phyloP scores from a whole-genome alignment of 2,888 invertebrate genomes.

The Hirtodrosophila alboralis region DNA sequence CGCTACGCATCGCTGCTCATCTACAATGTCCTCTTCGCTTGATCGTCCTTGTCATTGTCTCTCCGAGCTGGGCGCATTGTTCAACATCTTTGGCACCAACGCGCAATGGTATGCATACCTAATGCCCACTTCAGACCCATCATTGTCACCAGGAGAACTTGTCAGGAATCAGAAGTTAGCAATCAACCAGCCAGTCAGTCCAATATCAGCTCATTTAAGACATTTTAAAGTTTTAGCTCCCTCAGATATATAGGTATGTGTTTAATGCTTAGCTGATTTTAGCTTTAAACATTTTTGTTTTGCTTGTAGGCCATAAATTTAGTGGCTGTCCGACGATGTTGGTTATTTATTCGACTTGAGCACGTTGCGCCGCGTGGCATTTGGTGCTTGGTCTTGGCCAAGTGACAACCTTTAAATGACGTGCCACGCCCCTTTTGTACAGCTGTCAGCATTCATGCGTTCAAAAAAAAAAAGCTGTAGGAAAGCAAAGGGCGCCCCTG shows the following conservation, averaged over 20 bases:
- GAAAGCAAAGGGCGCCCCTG: no score
- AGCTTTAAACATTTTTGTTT: constrained; percentile 34
- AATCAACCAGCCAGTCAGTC: constrained; percentile 3
- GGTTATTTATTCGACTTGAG: constrained; percentile 76
- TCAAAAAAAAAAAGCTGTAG: constrained; percentile 30
- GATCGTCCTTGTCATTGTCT: constrained; percentile 57
- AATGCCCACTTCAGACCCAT: constrained; percentile 60
- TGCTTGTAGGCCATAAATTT: constrained; percentile 66
- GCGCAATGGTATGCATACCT: constrained; percentile 74
- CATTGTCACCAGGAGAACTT: constrained; percentile 32
- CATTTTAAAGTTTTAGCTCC: constrained; percentile 33
- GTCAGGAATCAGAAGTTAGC: constrained; percentile 4
- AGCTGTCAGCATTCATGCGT: constrained; percentile 74
- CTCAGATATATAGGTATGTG: not conserved
- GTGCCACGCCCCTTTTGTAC: constrained; percentile 60
- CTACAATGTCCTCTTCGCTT: constrained; percentile 19
- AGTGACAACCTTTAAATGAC: constrained; percentile 65
- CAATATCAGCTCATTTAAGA: constrained; percentile 9
- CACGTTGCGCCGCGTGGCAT: constrained; percentile 71
- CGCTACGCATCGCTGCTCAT: constrained; percentile 54
- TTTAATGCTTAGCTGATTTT: not conserved
- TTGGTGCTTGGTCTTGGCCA: constrained; percentile 53
- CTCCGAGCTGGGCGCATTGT: constrained; percentile 59
- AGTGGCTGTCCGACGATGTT: constrained; percentile 76
- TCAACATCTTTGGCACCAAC: constrained; percentile 58